phyloP scores from a whole-genome alignment of 2,113 vertebrate genomes.

The Danio rerio region GRCz12tu NC_133192.1:29048501-29049000 shows the following conservation, averaged over 20 bases:
- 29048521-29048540: neutral
- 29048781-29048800: neutral
- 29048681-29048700: neutral
- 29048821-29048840: conserved; percentile 18
- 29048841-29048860: neutral
- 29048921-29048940: conserved; percentile 60
- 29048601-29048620: conserved; percentile 38
- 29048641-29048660: conserved; percentile 21
- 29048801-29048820: neutral
- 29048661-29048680: conserved; percentile 4
- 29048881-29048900: conserved; percentile 1
- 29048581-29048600: neutral
- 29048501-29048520: neutral
- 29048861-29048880: neutral
- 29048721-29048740: neutral
- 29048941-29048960: conserved; percentile 65
- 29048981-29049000: conserved; percentile 63
- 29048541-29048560: neutral
- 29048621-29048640: conserved; percentile 5
- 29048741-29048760: neutral
- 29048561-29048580: neutral
- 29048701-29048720: neutral
- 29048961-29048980: conserved; percentile 55
- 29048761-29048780: neutral
- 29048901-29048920: neutral